phyloP scores from a whole-genome alignment of 1,140 invertebrate species.

The Tetramorium alpestre region DNA sequence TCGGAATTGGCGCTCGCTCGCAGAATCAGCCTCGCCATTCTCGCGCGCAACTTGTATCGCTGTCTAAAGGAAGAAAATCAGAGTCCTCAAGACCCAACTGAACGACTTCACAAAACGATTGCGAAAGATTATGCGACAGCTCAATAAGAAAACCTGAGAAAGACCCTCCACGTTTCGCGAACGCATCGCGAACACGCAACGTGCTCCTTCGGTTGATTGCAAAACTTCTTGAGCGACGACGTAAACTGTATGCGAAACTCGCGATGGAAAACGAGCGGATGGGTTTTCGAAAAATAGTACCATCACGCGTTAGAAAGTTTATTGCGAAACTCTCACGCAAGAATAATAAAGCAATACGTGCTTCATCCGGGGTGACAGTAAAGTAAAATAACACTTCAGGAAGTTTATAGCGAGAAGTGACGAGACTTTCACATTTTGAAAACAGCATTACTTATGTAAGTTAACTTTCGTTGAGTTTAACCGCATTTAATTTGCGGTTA shows the following conservation, averaged over 20 bases:
- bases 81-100: not conserved
- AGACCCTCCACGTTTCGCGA: not conserved
- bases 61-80: slow-evolving; percentile 32
- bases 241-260: slow-evolving; percentile 23
- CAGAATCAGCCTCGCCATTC: slow-evolving; percentile 26
- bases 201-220: slow-evolving; percentile 32
- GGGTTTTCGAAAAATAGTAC: slow-evolving; percentile 24
- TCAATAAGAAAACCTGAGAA: slow-evolving; percentile 24
- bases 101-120: slow-evolving; percentile 25
- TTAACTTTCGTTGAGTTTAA: not conserved
- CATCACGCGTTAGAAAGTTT: slow-evolving; percentile 8
- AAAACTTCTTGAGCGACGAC: slow-evolving; percentile 23
- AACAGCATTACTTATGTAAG: not conserved
- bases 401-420: not conserved
- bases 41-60: slow-evolving; percentile 43
- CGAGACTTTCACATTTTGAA: not conserved
- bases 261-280: not conserved
- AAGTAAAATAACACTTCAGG: not conserved
- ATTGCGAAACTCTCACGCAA: slow-evolving; percentile 9
- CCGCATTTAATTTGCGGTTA: not conserved
- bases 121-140: slow-evolving; percentile 34
- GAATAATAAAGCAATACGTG: slow-evolving; percentile 9
- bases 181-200: slow-evolving; percentile 33
- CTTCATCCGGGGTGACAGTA: not conserved
- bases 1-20: slow-evolving; percentile 11